Evolutionary conservation across 1,140 invertebrate species (phyloP).

Genomic region (Temnothorax longispinosus): DNA sequence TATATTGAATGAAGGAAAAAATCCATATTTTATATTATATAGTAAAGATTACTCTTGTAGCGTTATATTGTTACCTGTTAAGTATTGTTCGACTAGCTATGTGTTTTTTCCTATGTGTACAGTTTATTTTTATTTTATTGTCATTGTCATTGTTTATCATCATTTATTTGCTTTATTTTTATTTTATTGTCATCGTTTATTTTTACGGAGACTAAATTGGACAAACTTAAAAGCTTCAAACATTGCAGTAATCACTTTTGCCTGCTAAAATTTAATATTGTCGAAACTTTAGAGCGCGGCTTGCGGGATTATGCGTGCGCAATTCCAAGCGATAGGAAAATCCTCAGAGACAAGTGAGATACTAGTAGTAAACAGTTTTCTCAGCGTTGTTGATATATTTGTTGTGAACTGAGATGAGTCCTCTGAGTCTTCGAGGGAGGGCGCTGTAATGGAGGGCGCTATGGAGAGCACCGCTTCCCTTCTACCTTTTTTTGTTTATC

Average conservation of each 20-base stretch:
- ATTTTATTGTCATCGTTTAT: not conserved
- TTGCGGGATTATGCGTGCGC: slow-evolving; percentile 22
- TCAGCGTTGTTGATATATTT: slow-evolving; percentile 41
- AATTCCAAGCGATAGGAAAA: slow-evolving; percentile 43
- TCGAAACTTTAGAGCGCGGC: not conserved
- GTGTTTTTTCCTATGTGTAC: not conserved
- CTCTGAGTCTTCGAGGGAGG: too few relatives aligned
- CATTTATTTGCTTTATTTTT: too few relatives aligned
- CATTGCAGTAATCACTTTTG: not conserved
- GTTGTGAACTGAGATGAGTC: too few relatives aligned
- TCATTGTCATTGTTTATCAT: too few relatives aligned
- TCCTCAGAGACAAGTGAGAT: slow-evolving; percentile 30
- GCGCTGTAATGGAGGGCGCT: too few relatives aligned
- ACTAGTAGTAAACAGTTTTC: slow-evolving; percentile 30
- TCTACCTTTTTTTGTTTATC: too few relatives aligned
- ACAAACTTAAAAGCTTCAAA: not conserved
- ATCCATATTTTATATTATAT: not conserved
- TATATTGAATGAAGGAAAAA: not conserved
- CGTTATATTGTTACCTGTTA: not conserved
- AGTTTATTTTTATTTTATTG: not conserved
- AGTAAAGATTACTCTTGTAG: not conserved
- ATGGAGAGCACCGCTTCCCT: too few relatives aligned
- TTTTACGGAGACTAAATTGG: not conserved
- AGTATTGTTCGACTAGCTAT: not conserved
- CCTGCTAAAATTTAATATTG: slow-evolving; percentile 20